Conservation (phyloP, 2,797 vertebrate species). For the Cynopterus sphinx region DNA sequence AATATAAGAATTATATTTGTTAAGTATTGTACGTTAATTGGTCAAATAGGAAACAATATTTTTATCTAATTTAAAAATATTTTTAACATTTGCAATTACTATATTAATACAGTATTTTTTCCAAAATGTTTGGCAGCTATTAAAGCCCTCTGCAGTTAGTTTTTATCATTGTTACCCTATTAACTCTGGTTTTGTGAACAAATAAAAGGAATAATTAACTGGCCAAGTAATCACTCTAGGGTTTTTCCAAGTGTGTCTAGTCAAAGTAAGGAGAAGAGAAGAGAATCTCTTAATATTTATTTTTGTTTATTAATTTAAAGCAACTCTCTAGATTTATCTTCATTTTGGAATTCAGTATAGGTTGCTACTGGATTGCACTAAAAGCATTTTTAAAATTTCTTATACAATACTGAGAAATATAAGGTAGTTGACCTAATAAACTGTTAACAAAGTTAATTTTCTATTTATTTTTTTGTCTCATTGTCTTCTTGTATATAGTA, state of each 20-base stretch:
- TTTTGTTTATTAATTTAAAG: conserved; percentile 44
- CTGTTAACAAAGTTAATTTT: conserved; percentile 28
- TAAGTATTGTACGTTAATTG: conserved; percentile 12
- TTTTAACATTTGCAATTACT: conserved; percentile 33
- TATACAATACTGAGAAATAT: conserved; percentile 14
- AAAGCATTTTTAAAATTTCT: conserved; percentile 42
- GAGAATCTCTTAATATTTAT: conserved; percentile 28
- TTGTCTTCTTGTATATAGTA: not conserved
- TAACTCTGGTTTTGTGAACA: conserved; percentile 41
- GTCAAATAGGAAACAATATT: not conserved
- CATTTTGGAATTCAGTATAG: conserved; percentile 12
- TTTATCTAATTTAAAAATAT: conserved; percentile 14
- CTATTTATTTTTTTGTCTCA: not conserved
- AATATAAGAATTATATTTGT: conserved; percentile 20
- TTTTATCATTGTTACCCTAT: conserved; percentile 2
- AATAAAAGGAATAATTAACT: conserved; percentile 41
- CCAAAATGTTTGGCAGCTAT: conserved; percentile 1
- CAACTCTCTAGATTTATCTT: conserved; percentile 30
- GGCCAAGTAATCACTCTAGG: not conserved
- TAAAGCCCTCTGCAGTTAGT: conserved; percentile 39
- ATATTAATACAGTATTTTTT: conserved; percentile 34
- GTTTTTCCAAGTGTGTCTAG: conserved; percentile 10
- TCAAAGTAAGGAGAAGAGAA: conserved; percentile 46
- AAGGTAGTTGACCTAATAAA: not conserved
- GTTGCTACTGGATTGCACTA: not conserved